Base-by-base conservation (phyloP, 1,140 invertebrate genomes). In the Palaemon carinicauda region DNA sequence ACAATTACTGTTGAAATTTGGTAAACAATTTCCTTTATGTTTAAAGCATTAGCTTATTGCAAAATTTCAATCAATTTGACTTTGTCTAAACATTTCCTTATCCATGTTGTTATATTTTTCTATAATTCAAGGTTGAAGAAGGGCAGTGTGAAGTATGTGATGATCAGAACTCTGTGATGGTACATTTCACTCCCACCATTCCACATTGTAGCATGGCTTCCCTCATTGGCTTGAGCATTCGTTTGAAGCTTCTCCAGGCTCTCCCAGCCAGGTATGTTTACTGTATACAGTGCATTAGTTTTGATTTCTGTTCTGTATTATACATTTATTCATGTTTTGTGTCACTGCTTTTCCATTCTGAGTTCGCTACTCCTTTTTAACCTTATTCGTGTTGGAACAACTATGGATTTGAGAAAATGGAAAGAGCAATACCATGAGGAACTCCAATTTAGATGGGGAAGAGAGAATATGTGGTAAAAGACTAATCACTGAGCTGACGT, bases 191-290 rank as follows among this genome's bases (percentile, higher is more conserved):
- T 0, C 99, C 99, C 14, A 99, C 99, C 0, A 99, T 99, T 90
- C 98, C 98, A 0, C 98, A 99, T 91, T 99, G 99, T 90, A 98
- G 97, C 90, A 98, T 99, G 98, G 99, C 98, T 29, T 99, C 98
- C 53, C 92, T 99, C 19, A 99, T 99, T 91, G 99, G 96, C 91
- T 91, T 96, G 27, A 95, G 95, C 3, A 96, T 97, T 89, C 92
- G 96, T 85, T 96, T 99, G 0, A 97, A 98, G 91, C 92, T 99
- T 15, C 91, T 99, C 21, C 92, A 98, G 89, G 95, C 96, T 15
- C 91, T 99, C 50, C 98, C 98, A 0, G 91, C 94, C 60, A 91
- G 92, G 88, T 89, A 51, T 10, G 29, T 78, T 4, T 51, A 15
- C 0, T 1, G 15, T 29, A 88, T 93, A 93, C 41, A 3, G 7